Percentiles rank a stretch among this genome's conserved stretches.
These are phyloP conservation scores for Tiliqua scincoides DNA, from an alignment of 2,113 vertebrate species.

Conservation along the genomic window DNA sequence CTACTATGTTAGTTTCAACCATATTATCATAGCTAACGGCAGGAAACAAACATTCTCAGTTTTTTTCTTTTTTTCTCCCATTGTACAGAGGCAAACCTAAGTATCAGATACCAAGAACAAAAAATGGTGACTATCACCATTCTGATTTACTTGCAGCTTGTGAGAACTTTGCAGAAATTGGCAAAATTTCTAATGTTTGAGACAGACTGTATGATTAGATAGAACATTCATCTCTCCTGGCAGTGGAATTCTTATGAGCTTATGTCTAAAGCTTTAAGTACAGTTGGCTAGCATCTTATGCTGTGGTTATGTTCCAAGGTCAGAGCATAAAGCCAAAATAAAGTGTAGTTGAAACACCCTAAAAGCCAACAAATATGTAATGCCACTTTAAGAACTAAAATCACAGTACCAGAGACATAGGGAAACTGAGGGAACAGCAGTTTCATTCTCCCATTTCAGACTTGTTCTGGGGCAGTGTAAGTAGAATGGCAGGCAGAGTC, in stretches of 20 bases:
- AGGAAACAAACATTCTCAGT: conserved; percentile 8
- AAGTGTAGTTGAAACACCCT: no score
- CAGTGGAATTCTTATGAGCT: background rate
- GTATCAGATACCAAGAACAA: background rate
- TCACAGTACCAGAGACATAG: no score
- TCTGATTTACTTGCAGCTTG: background rate
- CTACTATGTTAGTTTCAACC: background rate
- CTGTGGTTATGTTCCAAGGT: no score
- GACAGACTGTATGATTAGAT: background rate
- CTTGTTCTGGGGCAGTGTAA: no score
- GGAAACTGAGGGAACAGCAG: no score
- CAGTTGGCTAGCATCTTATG: no score
- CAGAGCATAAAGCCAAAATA: no score
- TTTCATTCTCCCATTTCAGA: no score
- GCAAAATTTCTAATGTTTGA: background rate
- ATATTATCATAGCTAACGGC: background rate
- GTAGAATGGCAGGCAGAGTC: no score
- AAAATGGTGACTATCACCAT: background rate
- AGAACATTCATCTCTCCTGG: background rate
- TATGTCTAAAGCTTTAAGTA: background rate
- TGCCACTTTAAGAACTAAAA: no score
- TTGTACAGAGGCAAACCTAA: background rate
- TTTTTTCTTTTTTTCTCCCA: conserved; percentile 26
- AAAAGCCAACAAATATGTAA: no score
- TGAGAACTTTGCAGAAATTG: background rate